Evolutionary conservation across 2,113 vertebrate genomes (phyloP).

Genomic region (Heptranchias perlo): DNA sequence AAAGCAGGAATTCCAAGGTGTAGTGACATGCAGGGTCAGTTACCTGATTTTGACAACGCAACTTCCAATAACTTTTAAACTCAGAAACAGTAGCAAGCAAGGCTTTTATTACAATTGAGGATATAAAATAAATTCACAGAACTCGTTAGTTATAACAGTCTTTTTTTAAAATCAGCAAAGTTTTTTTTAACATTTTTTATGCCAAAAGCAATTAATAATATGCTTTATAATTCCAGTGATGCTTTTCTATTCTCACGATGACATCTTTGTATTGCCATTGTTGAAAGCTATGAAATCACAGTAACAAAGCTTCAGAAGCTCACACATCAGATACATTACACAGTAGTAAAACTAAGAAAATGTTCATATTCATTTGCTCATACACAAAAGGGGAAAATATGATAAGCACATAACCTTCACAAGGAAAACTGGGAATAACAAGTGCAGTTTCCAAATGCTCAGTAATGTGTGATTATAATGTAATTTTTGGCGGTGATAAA

Average conservation of each 20-base stretch:
- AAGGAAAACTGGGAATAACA: slow-evolving; percentile 56
- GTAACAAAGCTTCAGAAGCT: slow-evolving; percentile 18
- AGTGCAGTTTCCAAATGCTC: slow-evolving; percentile 59
- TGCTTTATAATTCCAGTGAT: slow-evolving; percentile 10
- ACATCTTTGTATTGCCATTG: no score
- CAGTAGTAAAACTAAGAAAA: neutral
- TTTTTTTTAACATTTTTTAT: slow-evolving; percentile 25
- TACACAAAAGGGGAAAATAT: slow-evolving; percentile 30
- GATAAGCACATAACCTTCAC: slow-evolving; percentile 56
- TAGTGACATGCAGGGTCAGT: neutral
- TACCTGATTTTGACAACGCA: neutral
- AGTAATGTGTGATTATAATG: slow-evolving; percentile 63
- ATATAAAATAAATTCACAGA: slow-evolving; percentile 87
- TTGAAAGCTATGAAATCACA: slow-evolving; percentile 24
- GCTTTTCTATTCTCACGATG: neutral
- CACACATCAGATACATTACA: slow-evolving; percentile 21
- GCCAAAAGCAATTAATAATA: slow-evolving; percentile 14
- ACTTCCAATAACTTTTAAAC: slow-evolving; percentile 42
- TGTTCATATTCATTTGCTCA: neutral
- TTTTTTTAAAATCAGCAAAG: slow-evolving; percentile 65
- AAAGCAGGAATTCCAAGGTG: neutral
- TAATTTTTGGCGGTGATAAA: slow-evolving; percentile 65
- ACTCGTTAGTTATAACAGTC: slow-evolving; percentile 77
- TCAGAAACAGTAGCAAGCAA: slow-evolving; percentile 69
- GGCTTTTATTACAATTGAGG: slow-evolving; percentile 82